These are phyloP conservation scores for Clitarchus hookeri DNA, from an alignment of 2,888 invertebrate species.

Conservation along the genomic window DNA sequence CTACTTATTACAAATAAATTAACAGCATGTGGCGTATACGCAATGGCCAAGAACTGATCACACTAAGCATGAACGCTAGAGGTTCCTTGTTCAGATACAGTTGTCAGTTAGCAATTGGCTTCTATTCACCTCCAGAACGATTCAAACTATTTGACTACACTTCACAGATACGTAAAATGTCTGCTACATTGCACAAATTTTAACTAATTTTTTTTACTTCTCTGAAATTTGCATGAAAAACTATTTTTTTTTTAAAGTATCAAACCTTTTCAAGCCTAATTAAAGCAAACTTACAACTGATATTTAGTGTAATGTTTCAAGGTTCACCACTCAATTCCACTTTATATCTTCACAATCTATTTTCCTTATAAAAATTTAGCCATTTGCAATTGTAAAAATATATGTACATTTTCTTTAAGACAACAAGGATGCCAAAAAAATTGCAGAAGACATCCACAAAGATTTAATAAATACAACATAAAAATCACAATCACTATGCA, in stretches of 20 bases:
- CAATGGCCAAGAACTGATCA: not conserved
- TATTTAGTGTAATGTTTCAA: not conserved
- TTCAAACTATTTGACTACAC: no score
- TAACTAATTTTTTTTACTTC: not conserved
- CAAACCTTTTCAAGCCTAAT: not conserved
- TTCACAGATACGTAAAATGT: no score
- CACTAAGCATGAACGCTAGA: not conserved
- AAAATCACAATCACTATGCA: no score
- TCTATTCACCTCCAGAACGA: not conserved
- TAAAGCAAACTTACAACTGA: not conserved
- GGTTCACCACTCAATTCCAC: not conserved
- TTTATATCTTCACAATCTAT: not conserved
- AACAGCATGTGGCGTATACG: not conserved
- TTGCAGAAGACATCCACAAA: no score
- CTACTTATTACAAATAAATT: not conserved
- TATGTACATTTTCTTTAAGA: no score
- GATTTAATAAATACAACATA: no score
- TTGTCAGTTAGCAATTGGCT: not conserved
- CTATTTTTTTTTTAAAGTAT: no score
- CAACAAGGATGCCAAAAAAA: no score
- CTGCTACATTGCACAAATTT: no score
- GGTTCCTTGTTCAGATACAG: not conserved
- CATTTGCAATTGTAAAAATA: not conserved
- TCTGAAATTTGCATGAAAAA: no score
- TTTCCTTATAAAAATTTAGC: not conserved